Base-by-base conservation (phyloP, 1,140 invertebrate genomes). In the Drosophila rufa region DNA sequence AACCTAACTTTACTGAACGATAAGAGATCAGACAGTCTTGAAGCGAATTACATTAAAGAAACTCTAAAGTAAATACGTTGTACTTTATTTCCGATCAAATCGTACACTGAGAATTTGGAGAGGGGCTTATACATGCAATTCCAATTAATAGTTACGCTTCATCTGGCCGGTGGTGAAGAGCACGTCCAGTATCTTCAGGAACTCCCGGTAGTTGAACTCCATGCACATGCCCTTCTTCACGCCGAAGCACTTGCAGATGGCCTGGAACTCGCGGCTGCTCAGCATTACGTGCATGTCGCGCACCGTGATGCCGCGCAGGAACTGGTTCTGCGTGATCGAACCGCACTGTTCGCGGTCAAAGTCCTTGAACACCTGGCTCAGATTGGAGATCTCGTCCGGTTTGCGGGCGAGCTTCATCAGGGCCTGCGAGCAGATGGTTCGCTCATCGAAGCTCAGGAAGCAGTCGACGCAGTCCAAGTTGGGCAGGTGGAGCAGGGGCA, bases 391-490 rank as follows among this genome's bases (percentile, higher is more conserved):
- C 50, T 95, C 94, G 70, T 96, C 95, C 0, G 94, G 94, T 30
- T 94, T 94, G 46, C 94, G 94, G 8, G 95, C 93, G 4, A 96
- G 91, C 79, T 96, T 96, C 79, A 95, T 93, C 57, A 96, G 92
- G 2, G 95, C 95, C 33, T 93, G 91, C 2, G 94, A 94, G 14
- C 95, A 93, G 12, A 93, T 92, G 36, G 93, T 93, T 17, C 96
- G 92, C 92, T 96, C 95, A 46, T 96, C 95, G 78, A 95, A 96
- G 93, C 95, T 95, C 8, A 96, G 94, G 93, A 95, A 96, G 74
- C 95, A 95, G 40, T 94, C 93, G 15, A 94, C 92, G 75, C 94
- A 93, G 76, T 95, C 94, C 67, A 93, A 83, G 22, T 94, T 94
- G 25, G 95, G 95, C 48, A 95, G 85, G 81, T 96, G 95, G 56